Evolutionary conservation across 1,140 invertebrate genomes (phyloP), one percentile per base, ranked within the genome.

Genomic region (Drosophila ambigua): DNA sequence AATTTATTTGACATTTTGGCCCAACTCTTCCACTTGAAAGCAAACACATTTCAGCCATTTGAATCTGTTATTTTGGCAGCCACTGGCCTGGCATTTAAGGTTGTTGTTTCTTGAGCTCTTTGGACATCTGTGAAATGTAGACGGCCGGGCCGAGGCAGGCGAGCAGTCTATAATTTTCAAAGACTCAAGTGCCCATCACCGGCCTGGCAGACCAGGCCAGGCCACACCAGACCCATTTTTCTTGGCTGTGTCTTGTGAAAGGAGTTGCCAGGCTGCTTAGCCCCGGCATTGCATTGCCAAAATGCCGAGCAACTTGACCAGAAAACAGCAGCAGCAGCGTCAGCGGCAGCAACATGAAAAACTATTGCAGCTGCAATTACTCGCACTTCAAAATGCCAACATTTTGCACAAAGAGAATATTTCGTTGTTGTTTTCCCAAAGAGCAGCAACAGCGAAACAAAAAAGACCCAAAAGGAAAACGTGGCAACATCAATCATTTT

Each of bases 351-450:
- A 55, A 85, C 82, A 87, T 81, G 82, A 81, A 85, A 87, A 87
- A 88, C 74, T 87, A 87, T 85, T 85, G 83, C 83, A 87, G 78
- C 82, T 85, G 82, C 82, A 85, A 85, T 85, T 85, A 85, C 83
- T 85, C 82, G 82, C 82, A 85, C 83, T 85, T 85, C 82, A 85
- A 85, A 85, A 85, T 85, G 82, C 82, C 82, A 85, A 88, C 82
- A 68, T 76, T 85, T 78, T 76, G 82, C 72, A 87, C 82, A 85
- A 85, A 82, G 83, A 85, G 83, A 85, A 85, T 85, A 52, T 88
- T 85, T 82, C 65, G 73, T 63, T 85, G 83, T 74, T 57, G 57
- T 75, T 54, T 58, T 71, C 45, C 35, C 50, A 20, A 51, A 20
- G 45, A 52, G 48, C 58, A 46, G 48, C 48, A 48, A 31, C 41